Percentiles rank a stretch among this genome's conserved stretches.
Evolutionary conservation across 1,140 invertebrate genomes (phyloP).

Genomic region (Anastatus disparis): DNA sequence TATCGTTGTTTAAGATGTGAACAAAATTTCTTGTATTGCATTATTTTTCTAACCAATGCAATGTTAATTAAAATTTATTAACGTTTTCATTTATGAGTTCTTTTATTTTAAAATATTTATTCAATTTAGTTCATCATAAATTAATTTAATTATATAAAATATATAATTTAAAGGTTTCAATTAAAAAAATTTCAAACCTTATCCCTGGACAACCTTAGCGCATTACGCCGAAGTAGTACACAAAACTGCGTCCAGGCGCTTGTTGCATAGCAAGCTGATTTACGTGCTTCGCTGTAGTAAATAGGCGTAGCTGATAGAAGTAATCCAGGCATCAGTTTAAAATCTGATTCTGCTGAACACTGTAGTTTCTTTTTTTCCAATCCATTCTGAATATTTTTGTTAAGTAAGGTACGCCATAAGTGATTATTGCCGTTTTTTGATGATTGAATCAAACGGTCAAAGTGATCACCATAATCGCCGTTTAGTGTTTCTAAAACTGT

Average conservation of each 20-base stretch:
- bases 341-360: too few species aligned
- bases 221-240: conserved; percentile 70
- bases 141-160: too few species aligned
- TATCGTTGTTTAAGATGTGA: too few species aligned
- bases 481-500: conserved; percentile 87
- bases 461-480: conserved; percentile 80
- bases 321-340: conserved; percentile 27
- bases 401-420: conserved; percentile 61
- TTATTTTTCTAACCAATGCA: too few species aligned
- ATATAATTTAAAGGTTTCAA: too few species aligned
- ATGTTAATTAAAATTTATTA: too few species aligned
- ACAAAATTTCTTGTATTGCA: too few species aligned
- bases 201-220: conserved; percentile 63
- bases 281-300: conserved; percentile 38
- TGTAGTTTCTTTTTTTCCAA: too few species aligned
- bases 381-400: background rate
- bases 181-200: conserved; percentile 48
- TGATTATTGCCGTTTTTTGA: conserved; percentile 78
- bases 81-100: too few species aligned
- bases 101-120: too few species aligned
- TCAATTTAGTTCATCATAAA: too few species aligned
- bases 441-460: conserved; percentile 69
- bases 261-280: conserved; percentile 59
- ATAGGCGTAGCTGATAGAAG: conserved; percentile 34
- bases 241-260: conserved; percentile 71